These are phyloP conservation scores for Bombylius major DNA, from an alignment of 2,888 invertebrate species.

Conservation along the genomic window DNA sequence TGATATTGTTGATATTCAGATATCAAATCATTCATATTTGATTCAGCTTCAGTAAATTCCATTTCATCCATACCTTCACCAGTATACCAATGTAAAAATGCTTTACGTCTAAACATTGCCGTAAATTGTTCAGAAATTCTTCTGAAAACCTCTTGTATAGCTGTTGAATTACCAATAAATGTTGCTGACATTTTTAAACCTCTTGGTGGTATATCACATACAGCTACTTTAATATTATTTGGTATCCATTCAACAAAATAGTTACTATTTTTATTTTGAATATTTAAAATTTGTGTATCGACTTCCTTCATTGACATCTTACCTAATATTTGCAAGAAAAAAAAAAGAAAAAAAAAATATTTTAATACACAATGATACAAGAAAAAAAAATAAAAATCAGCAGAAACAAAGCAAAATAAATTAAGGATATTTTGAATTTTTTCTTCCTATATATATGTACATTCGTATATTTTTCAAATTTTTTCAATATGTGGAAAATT, in stretches of 20 bases:
- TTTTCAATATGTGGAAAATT: no score
- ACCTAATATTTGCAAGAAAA: conserved; percentile 20
- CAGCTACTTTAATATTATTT: conserved; percentile 76
- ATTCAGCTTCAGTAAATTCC: conserved; percentile 83
- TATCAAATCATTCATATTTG: conserved; percentile 72
- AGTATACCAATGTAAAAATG: conserved; percentile 73
- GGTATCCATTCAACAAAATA: conserved; percentile 82
- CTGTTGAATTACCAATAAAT: conserved; percentile 76
- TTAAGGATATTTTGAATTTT: no score
- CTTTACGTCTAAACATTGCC: conserved; percentile 82
- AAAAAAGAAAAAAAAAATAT: background rate
- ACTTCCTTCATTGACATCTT: conserved; percentile 82
- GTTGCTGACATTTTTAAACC: conserved; percentile 88
- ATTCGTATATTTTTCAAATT: no score
- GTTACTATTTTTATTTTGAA: conserved; percentile 69
- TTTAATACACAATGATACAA: background rate
- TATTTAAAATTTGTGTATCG: conserved; percentile 70
- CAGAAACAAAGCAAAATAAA: background rate
- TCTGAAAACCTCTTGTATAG: conserved; percentile 78
- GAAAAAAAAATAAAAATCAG: background rate
- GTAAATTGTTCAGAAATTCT: conserved; percentile 74
- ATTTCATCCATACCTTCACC: conserved; percentile 86
- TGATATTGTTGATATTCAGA: conserved; percentile 77
- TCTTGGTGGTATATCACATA: conserved; percentile 75
- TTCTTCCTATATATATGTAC: no score